Conservation (phyloP, 2,888 invertebrate species). For the Parnassius mnemosyne region DNA sequence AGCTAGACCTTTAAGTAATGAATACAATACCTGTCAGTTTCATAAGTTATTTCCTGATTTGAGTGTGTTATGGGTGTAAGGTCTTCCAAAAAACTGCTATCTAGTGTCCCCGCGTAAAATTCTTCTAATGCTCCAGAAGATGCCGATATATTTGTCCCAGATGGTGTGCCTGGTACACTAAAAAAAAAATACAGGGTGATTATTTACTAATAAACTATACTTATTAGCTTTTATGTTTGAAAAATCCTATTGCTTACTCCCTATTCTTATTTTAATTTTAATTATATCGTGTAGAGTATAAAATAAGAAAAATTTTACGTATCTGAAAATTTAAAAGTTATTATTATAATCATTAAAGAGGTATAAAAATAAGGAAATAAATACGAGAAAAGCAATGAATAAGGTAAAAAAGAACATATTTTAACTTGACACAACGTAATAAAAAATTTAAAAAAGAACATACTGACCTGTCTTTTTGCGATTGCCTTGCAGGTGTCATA, state of each 20-base stretch:
- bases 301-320: too few relatives aligned
- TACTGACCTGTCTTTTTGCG: constrained; percentile 55
- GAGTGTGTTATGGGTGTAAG: constrained; percentile 51
- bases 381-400: too few relatives aligned
- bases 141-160: constrained; percentile 60
- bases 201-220: neutral
- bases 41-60: constrained; percentile 50
- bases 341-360: too few relatives aligned
- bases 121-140: constrained; percentile 83
- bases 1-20: too few relatives aligned
- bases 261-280: too few relatives aligned
- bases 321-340: too few relatives aligned
- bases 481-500: constrained; percentile 51
- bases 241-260: too few relatives aligned
- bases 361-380: too few relatives aligned
- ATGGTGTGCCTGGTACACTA: constrained; percentile 55
- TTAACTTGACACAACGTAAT: too few relatives aligned
- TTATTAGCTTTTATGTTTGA: too few relatives aligned
- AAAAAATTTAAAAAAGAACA: neutral
- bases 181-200: constrained; percentile 5
- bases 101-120: constrained; percentile 84
- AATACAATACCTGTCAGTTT: constrained; percentile 57
- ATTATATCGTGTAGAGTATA: too few relatives aligned
- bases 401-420: too few relatives aligned
- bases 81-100: constrained; percentile 88